A percentile compares a stretch with the other conserved stretches of the same genome.
phyloP scores from a whole-genome alignment of 2,113 vertebrate genomes.

The Pachyramphus minor region DNA sequence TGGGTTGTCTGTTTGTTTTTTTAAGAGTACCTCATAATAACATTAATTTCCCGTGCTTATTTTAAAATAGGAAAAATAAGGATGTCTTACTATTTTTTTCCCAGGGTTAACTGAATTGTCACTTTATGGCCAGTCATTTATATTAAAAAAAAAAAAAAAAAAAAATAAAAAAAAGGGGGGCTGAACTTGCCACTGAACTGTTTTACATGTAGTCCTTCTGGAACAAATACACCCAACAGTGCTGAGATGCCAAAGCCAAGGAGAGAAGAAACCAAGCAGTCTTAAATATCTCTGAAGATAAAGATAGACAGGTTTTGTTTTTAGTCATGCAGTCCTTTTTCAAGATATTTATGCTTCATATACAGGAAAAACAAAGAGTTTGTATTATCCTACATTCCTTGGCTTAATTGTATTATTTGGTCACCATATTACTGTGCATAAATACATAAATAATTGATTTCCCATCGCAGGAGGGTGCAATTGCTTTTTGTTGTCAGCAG shows the following conservation, averaged over 20 bases:
- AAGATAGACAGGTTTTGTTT: background rate
- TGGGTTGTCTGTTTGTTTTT: background rate
- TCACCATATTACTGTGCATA: accelerated
- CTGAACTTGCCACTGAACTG: background rate
- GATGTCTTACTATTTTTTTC: background rate
- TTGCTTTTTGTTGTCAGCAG: background rate
- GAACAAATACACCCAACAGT: background rate
- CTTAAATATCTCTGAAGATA: background rate
- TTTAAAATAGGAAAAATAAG: background rate
- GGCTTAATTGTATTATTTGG: background rate
- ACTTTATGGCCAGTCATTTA: background rate
- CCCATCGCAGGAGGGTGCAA: background rate
- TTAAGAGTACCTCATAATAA: background rate
- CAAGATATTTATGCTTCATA: background rate
- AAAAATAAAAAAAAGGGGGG: background rate
- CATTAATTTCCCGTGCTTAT: background rate
- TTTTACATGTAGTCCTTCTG: background rate
- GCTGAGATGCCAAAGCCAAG: background rate
- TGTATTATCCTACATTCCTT: background rate
- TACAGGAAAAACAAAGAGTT: background rate
- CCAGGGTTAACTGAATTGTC: background rate
- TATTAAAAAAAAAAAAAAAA: background rate
- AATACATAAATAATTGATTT: background rate
- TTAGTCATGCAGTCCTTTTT: background rate
- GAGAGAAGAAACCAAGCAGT: background rate